These are phyloP conservation scores for Nipponia nippon DNA, from an alignment of 2,113 vertebrate species.

Conservation along the genomic window DNA sequence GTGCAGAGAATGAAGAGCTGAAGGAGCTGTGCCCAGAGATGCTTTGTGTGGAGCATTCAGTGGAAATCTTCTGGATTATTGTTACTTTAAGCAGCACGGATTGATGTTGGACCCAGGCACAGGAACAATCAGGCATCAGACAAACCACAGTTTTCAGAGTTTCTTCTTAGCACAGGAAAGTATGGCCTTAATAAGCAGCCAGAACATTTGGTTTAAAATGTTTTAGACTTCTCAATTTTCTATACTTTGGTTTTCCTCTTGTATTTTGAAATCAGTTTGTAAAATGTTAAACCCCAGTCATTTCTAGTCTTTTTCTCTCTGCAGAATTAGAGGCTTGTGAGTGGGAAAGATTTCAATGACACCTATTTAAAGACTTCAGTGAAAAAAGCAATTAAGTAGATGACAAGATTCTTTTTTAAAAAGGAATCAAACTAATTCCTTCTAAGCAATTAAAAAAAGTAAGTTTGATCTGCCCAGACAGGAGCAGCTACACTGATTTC, in stretches of 20 bases:
- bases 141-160: not conserved
- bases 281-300: not conserved
- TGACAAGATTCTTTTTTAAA: not conserved
- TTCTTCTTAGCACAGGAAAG: not conserved
- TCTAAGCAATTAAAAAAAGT: constrained; percentile 26
- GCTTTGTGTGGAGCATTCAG: fast-evolving
- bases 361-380: not conserved
- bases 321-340: not conserved
- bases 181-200: not conserved
- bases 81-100: not conserved
- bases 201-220: not conserved
- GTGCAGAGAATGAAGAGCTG: not conserved
- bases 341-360: constrained; percentile 26
- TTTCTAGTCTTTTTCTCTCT: not conserved
- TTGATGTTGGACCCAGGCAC: not conserved
- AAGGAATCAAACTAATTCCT: not conserved
- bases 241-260: not conserved
- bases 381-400: constrained; percentile 29
- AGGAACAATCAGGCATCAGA: not conserved
- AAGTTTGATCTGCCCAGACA: not conserved
- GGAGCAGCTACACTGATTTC: not conserved
- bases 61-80: not conserved
- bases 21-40: not conserved
- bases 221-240: not conserved
- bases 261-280: not conserved